Evolutionary conservation across 2,113 vertebrate species (phyloP), one percentile per base, ranked within the genome.

Genomic region (Chunga burmeisteri): DNA sequence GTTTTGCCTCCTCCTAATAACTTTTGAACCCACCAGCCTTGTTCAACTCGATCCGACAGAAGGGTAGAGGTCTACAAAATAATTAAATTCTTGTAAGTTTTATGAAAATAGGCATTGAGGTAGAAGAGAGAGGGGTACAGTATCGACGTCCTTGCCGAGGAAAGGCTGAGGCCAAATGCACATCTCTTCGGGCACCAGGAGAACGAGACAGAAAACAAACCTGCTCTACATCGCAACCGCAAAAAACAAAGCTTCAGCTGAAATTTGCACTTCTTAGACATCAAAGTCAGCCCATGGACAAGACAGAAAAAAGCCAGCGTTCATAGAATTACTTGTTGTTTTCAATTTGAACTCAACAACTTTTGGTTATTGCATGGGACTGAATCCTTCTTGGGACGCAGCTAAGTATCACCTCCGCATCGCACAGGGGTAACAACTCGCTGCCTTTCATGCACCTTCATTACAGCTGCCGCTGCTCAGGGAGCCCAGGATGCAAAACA

Each of bases 31-130:
- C 0, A 1, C 73, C 2, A 3, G 87, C 62, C 78, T 90, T 82
- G 66, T 93, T 95, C 92, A 91, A 58, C 87, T 94, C 38, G 86
- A 79, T 34, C 52, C 81, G 87, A 93, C 87, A 90, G 87, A 91
- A 96, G 63, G 80, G 68, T 38, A 81, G 86, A 91, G 30, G 49
- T 85, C 91, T 82, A 46, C 47, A 68, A 94, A 93, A 84, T 52
- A 95, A 91, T 55, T 59, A 71, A 52, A 36, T 81, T 93, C 44
- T 85, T 25, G 0, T 16, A 82, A 72, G 25, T 75, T 87, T 72
- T 46, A 19, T 72, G 70, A 80, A 96, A 93, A 91, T 13, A 66
- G 71, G 52, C 56, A 67, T 10, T 67, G 47, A 87, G 38, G 52
- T 61, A 36, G 47, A 79, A 96, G 49, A 40, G 32, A 79, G 61